phyloP scores from a whole-genome alignment of 2,888 invertebrate genomes.

The Limnephilus auricula region DNA sequence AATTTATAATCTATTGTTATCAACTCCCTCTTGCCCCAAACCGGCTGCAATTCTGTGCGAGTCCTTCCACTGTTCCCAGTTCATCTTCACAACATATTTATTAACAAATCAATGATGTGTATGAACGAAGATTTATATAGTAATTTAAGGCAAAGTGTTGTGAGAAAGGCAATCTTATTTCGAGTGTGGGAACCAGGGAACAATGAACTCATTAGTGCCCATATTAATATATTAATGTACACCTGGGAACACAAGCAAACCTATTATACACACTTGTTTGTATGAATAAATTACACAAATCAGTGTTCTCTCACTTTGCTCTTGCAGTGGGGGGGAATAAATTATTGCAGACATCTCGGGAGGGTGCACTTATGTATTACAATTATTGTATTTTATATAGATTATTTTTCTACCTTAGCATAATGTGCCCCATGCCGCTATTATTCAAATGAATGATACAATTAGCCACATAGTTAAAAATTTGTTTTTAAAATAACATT shows the following conservation, averaged over 20 bases:
- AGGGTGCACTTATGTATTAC: neutral
- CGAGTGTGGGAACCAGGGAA: constrained; percentile 65
- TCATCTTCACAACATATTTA: constrained; percentile 12
- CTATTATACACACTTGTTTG: constrained; percentile 60
- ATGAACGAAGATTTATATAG: constrained; percentile 59
- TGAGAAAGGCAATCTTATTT: constrained; percentile 65
- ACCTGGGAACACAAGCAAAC: constrained; percentile 60
- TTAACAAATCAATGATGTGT: constrained; percentile 63
- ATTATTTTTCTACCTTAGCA: constrained; percentile 56
- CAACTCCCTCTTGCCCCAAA: neutral
- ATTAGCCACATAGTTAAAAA: constrained; percentile 9
- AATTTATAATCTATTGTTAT: constrained; percentile 24
- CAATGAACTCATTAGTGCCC: constrained; percentile 66
- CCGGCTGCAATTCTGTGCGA: neutral
- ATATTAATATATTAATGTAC: constrained; percentile 65
- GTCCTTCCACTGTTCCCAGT: neutral
- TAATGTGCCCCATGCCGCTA: neutral
- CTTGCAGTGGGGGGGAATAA: constrained; percentile 38
- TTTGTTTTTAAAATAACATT: neutral
- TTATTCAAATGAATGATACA: constrained; percentile 22
- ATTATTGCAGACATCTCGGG: constrained; percentile 29
- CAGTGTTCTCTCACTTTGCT: constrained; percentile 57
- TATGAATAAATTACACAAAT: constrained; percentile 65
- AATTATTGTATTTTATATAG: constrained; percentile 13
- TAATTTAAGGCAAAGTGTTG: constrained; percentile 60